These are phyloP conservation scores for Acleris sparsana DNA, from an alignment of 2,888 invertebrate genomes.

Conservation along the genomic window DNA sequence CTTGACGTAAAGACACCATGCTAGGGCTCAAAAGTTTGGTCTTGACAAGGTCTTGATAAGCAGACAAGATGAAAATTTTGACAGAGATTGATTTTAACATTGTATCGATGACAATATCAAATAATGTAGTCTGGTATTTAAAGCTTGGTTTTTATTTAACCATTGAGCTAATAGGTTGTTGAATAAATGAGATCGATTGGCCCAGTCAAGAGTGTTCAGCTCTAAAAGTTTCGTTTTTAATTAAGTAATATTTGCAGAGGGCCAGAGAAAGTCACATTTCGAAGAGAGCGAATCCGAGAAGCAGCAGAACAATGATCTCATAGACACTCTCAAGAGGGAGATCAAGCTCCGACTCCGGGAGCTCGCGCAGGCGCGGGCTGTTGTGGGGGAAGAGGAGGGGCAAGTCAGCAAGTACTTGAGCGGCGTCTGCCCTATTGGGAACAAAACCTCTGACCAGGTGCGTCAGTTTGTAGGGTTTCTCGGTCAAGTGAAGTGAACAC, in stretches of 20 bases:
- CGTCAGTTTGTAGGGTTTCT: background rate
- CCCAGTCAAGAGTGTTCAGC: no score
- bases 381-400: conserved; percentile 76
- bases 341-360: conserved; percentile 86
- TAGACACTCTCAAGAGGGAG: conserved; percentile 88
- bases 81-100: no score
- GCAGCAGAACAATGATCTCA: conserved; percentile 87
- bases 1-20: no score
- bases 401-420: conserved; percentile 75
- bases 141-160: no score
- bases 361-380: conserved; percentile 81
- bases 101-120: no score
- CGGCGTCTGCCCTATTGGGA: conserved; percentile 70
- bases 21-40: no score
- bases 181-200: no score
- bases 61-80: no score
- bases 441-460: conserved; percentile 74
- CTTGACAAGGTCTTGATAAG: no score
- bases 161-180: no score
- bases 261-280: conserved; percentile 91
- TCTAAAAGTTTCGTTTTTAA: background rate
- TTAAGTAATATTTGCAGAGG: conserved; percentile 81
- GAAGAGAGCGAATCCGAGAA: conserved; percentile 91
- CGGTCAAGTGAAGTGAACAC: background rate
- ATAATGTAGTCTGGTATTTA: no score